Conservation (phyloP, 2,888 invertebrate genomes). For the Oscheius sp. region DNA sequence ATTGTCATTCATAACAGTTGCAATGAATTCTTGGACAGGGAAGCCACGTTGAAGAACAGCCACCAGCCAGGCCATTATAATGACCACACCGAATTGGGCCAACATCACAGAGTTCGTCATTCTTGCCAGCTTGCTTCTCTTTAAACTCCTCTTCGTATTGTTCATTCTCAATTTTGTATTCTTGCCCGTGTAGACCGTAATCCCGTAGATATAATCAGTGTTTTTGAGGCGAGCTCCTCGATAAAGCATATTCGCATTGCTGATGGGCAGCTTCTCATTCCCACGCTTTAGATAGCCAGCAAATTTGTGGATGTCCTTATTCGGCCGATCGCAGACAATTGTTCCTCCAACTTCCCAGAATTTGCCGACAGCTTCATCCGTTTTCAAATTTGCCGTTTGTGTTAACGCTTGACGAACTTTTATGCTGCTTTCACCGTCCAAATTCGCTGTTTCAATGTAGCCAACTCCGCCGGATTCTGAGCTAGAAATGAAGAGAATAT, state of each 20-base stretch:
- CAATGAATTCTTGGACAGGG: background rate
- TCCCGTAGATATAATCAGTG: slow-evolving; percentile 89
- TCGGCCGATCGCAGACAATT: slow-evolving; percentile 93
- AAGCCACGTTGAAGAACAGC: background rate
- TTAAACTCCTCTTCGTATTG: slow-evolving; percentile 83
- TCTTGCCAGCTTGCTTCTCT: slow-evolving; percentile 77
- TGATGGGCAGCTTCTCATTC: background rate
- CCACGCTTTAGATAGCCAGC: slow-evolving; percentile 77
- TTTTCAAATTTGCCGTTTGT: slow-evolving; percentile 61
- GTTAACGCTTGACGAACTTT: slow-evolving; percentile 74
- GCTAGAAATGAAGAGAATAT: slow-evolving; percentile 81
- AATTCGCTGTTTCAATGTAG: slow-evolving; percentile 96
- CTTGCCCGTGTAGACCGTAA: slow-evolving; percentile 96
- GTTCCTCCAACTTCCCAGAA: slow-evolving; percentile 80
- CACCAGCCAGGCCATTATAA: background rate
- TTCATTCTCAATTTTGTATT: slow-evolving; percentile 97
- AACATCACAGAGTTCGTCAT: slow-evolving; percentile 25
- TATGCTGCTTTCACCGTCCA: slow-evolving; percentile 97
- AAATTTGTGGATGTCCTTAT: slow-evolving; percentile 93
- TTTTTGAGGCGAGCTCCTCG: slow-evolving; percentile 94
- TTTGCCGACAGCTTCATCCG: slow-evolving; percentile 72
- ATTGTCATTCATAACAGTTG: background rate
- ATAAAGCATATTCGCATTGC: slow-evolving; percentile 87
- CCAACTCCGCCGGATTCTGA: slow-evolving; percentile 87
- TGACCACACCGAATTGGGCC: slow-evolving; percentile 6